Evolutionary conservation across 2,888 invertebrate genomes (phyloP).

Genomic region (Anoplius nigerrimus): DNA sequence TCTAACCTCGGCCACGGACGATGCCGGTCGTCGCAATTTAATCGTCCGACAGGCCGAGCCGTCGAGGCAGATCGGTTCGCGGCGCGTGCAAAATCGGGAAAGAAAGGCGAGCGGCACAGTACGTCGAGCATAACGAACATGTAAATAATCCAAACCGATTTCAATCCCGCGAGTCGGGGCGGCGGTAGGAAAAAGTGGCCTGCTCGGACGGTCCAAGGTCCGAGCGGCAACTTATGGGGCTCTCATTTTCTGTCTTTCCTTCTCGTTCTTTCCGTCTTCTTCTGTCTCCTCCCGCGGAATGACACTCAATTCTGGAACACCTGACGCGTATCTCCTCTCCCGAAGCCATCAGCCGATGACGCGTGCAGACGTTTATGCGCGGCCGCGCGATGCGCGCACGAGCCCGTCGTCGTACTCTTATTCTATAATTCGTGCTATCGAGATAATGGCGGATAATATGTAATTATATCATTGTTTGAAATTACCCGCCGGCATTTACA

Average conservation of each 20-base stretch:
- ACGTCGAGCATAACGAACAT: slow-evolving; percentile 56
- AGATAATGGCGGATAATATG: slow-evolving; percentile 67
- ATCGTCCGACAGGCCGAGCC: not conserved
- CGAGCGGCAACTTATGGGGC: not conserved
- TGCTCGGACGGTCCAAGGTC: slow-evolving; percentile 23
- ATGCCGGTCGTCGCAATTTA: no score
- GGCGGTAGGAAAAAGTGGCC: slow-evolving; percentile 14
- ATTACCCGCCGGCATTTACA: slow-evolving; percentile 62
- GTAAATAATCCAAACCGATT: slow-evolving; percentile 62
- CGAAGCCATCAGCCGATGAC: no score
- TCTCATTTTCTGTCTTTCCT: not conserved
- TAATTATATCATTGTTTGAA: slow-evolving; percentile 73
- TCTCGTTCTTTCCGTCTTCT: not conserved
- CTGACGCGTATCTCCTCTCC: slow-evolving; percentile 8
- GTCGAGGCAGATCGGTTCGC: not conserved
- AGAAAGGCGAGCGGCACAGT: slow-evolving; percentile 47
- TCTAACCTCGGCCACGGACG: no score
- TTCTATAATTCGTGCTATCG: slow-evolving; percentile 59
- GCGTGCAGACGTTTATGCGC: no score
- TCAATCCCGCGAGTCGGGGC: slow-evolving; percentile 18
- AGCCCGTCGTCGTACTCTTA: no score
- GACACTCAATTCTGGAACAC: slow-evolving; percentile 31
- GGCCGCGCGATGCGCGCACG: no score
- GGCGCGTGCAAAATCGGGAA: slow-evolving; percentile 43
- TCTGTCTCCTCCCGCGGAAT: no score